Conservation (phyloP, 2,113 vertebrate species). For the Uria lomvia region DNA sequence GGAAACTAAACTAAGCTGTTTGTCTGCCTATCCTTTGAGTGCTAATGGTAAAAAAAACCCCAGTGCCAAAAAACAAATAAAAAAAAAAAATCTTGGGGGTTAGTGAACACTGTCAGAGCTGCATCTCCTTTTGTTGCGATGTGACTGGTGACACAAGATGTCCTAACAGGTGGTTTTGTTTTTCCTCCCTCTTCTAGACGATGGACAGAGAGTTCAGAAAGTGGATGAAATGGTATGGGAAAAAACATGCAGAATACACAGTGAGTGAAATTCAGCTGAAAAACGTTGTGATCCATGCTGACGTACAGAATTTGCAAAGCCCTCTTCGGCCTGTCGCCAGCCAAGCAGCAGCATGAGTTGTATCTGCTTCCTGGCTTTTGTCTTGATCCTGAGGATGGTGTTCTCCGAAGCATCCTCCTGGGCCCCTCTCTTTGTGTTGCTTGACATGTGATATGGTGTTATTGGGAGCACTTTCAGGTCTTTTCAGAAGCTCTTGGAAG, state of each 20-base stretch:
- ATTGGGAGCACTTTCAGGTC: neutral
- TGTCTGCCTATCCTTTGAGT: neutral
- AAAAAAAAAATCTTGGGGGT: neutral
- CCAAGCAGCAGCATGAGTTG: neutral
- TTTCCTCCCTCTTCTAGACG: slow-evolving; percentile 71
- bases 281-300: neutral
- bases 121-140: neutral
- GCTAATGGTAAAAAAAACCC: neutral
- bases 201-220: slow-evolving; percentile 99
- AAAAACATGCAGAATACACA: slow-evolving; percentile 98
- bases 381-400: neutral
- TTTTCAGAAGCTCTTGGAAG: neutral
- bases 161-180: neutral
- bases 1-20: neutral
- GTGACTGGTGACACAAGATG: neutral
- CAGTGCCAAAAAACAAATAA: neutral
- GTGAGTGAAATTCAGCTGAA: slow-evolving; percentile 79
- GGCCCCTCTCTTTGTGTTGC: neutral
- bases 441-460: neutral
- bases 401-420: neutral
- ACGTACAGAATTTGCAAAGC: neutral
- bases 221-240: slow-evolving; percentile 99
- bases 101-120: neutral
- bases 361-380: neutral
- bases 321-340: neutral